phyloP scores from a whole-genome alignment of 2,113 vertebrate species.

The Ictidomys tridecemlineatus region DNA sequence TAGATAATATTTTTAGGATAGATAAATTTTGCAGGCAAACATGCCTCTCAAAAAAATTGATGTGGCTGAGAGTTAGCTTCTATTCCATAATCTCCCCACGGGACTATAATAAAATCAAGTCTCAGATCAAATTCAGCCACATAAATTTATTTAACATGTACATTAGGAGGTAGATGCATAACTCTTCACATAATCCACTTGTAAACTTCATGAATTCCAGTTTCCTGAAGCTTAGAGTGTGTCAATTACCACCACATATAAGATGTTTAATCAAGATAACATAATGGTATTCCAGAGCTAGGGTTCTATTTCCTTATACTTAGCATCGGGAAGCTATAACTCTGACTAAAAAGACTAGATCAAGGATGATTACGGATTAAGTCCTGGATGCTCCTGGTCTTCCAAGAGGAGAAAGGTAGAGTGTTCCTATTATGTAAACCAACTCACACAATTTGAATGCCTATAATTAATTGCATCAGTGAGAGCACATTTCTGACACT shows the following conservation, averaged over 20 bases:
- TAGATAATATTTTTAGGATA: not conserved
- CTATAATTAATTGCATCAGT: not conserved
- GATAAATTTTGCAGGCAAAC: not conserved
- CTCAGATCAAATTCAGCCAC: not conserved
- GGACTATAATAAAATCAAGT: not conserved
- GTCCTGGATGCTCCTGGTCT: not conserved
- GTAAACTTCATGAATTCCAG: not conserved
- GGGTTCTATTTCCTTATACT: not conserved
- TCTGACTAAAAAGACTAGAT: not conserved
- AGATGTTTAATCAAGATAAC: slow-evolving; percentile 9
- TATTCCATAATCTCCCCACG: not conserved
- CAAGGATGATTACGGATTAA: not conserved
- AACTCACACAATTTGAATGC: not conserved
- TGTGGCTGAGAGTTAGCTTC: not conserved
- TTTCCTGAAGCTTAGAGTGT: not conserved
- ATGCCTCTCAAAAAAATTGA: not conserved
- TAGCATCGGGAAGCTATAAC: not conserved
- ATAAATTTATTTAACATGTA: not conserved
- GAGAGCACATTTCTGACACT: not conserved
- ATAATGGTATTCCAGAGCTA: not conserved
- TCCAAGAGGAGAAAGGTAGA: not conserved
- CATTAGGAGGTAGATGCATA: not conserved
- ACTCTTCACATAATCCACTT: not conserved
- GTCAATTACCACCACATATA: not conserved
- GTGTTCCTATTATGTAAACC: not conserved